phyloP scores from a whole-genome alignment of 1,140 invertebrate species.

The Frieseomelitta varia region DNA sequence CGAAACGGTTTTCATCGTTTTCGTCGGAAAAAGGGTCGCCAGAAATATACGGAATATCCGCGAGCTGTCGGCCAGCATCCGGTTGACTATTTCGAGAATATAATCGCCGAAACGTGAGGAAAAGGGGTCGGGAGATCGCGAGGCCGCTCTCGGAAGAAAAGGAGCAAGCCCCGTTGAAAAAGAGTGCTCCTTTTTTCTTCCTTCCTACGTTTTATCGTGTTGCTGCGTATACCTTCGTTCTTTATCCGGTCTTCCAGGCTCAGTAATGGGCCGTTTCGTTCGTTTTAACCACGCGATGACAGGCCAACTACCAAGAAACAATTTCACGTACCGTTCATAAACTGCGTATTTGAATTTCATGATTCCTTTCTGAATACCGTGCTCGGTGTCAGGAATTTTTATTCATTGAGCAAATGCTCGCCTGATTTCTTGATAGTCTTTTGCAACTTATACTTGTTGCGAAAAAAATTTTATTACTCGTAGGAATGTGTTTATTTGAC shows the following conservation, averaged over 20 bases:
- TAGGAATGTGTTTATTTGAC: too few relatives aligned
- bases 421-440: too few relatives aligned
- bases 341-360: neutral
- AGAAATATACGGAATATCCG: conserved; percentile 77
- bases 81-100: conserved; percentile 81
- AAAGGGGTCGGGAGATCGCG: conserved; percentile 44
- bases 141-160: conserved; percentile 57
- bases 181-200: conserved; percentile 69
- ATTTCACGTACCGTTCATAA: neutral
- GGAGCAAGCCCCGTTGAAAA: conserved; percentile 40
- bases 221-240: conserved; percentile 14
- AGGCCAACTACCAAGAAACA: neutral
- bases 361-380: neutral
- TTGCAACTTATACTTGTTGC: too few relatives aligned
- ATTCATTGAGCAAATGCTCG: neutral
- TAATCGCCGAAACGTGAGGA: conserved; percentile 72
- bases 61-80: conserved; percentile 72
- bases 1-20: conserved; percentile 33
- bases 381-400: neutral
- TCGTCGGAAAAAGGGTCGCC: conserved; percentile 72
- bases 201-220: conserved; percentile 67
- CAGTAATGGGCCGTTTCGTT: conserved; percentile 53
- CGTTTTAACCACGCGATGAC: conserved; percentile 21
- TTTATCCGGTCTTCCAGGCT: neutral
- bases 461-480: too few relatives aligned